A percentile compares a stretch with the other conserved stretches of the same genome.
Evolutionary conservation across 2,113 vertebrate species (phyloP).

Genomic region (Tinamus guttatus): DNA sequence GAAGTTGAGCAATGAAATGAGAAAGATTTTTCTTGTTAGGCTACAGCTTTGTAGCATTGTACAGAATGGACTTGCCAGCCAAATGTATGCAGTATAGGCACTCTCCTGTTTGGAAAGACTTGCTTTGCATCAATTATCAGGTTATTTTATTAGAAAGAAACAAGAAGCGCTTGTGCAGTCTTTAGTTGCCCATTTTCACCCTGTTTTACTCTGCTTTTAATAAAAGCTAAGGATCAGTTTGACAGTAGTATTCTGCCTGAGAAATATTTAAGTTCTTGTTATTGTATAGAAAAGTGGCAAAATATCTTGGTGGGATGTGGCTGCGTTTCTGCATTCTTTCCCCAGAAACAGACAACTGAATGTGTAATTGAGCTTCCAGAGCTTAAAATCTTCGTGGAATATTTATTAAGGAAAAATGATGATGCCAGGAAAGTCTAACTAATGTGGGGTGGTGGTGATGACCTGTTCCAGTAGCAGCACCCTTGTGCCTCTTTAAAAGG

Average conservation of each 20-base stretch:
- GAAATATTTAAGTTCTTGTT: background rate
- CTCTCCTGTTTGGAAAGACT: background rate
- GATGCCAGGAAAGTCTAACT: background rate
- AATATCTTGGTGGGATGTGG: background rate
- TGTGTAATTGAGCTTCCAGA: constrained; percentile 8
- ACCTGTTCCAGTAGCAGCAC: constrained; percentile 58
- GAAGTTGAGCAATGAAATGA: background rate
- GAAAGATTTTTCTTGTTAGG: background rate
- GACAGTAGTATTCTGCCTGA: background rate
- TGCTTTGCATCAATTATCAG: background rate
- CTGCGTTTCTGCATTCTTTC: background rate
- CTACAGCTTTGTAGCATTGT: background rate
- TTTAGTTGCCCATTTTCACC: background rate
- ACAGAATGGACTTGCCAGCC: background rate
- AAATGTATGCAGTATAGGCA: background rate
- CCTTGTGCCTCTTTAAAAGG: constrained; percentile 31
- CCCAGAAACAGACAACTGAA: background rate
- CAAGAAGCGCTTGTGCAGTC: background rate
- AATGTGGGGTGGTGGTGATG: constrained; percentile 25
- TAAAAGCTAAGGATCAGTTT: background rate
- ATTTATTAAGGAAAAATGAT: constrained; percentile 14
- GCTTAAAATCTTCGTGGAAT: background rate
- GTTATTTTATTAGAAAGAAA: background rate
- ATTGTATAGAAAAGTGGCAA: background rate
- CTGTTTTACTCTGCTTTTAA: background rate